These are phyloP conservation scores for Drosophila hydei DNA, from an alignment of 1,140 invertebrate genomes.

Conservation along the genomic window DNA sequence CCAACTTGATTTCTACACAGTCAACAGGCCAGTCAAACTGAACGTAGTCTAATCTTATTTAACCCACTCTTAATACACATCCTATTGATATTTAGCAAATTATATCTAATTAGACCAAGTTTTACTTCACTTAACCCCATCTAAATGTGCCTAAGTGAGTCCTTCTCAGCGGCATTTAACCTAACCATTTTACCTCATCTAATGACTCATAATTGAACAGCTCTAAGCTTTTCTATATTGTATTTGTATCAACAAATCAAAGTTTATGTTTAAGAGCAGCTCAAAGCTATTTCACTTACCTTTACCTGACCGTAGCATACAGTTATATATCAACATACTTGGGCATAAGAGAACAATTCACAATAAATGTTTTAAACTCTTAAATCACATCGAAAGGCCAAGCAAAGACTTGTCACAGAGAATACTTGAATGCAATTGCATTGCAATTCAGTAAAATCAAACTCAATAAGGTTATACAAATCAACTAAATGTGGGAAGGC, in stretches of 20 bases:
- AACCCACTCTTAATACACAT: no score
- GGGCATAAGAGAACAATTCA: not conserved
- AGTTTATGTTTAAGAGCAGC: no score
- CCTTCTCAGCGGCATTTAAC: not conserved
- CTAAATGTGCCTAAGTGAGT: not conserved
- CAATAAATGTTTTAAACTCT: slow-evolving; percentile 38
- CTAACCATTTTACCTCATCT: not conserved
- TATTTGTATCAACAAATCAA: no score
- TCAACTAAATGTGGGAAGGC: not conserved
- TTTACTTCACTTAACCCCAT: not conserved
- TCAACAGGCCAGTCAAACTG: not conserved
- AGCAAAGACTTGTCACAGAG: slow-evolving; percentile 10
- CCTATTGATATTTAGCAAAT: no score
- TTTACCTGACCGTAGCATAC: no score
- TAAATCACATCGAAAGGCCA: slow-evolving; percentile 14
- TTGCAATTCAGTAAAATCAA: slow-evolving; percentile 14
- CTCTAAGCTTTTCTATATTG: not conserved
- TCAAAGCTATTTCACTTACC: no score
- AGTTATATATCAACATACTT: not conserved
- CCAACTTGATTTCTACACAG: no score
- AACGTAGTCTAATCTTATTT: not conserved
- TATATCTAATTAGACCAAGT: no score
- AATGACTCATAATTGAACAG: not conserved
- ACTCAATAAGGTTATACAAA: slow-evolving; percentile 18
- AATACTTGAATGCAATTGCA: slow-evolving; percentile 14